A percentile compares a stretch with the other conserved stretches of the same genome.
Evolutionary conservation across 2,888 invertebrate species (phyloP).

Genomic region (Philaethria dido): DNA sequence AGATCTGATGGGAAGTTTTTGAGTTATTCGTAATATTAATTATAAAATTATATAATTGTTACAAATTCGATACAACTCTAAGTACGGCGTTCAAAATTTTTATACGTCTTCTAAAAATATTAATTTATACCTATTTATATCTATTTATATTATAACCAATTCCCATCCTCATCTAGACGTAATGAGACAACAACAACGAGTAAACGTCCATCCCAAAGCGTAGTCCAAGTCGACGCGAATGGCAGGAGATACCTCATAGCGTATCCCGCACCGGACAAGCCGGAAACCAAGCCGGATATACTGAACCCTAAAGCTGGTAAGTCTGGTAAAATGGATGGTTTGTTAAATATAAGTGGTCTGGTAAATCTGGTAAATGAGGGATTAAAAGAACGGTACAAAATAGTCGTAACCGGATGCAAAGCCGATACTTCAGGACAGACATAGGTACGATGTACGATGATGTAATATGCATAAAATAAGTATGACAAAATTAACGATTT

Average conservation of each 20-base stretch:
- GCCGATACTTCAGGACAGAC: too few relatives aligned
- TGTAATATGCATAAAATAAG: too few relatives aligned
- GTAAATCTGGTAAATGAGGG: background rate
- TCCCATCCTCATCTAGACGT: slow-evolving; percentile 53
- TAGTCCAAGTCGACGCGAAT: slow-evolving; percentile 76
- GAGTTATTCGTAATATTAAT: too few relatives aligned
- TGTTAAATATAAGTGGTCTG: background rate
- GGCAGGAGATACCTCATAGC: slow-evolving; percentile 75
- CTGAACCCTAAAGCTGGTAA: slow-evolving; percentile 75
- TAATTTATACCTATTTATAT: background rate
- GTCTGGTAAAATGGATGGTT: slow-evolving; percentile 25
- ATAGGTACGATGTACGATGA: too few relatives aligned
- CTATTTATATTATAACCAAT: background rate
- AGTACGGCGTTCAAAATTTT: too few relatives aligned
- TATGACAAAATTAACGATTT: too few relatives aligned
- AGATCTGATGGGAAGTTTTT: too few relatives aligned
- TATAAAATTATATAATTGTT: too few relatives aligned
- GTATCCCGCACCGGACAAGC: slow-evolving; percentile 69
- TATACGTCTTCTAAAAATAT: too few relatives aligned
- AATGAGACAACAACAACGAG: slow-evolving; percentile 59
- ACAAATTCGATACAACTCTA: too few relatives aligned
- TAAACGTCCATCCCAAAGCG: slow-evolving; percentile 75
- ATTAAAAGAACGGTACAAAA: too few relatives aligned
- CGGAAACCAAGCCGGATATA: slow-evolving; percentile 75
- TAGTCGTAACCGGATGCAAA: too few relatives aligned